phyloP scores from a whole-genome alignment of 1,140 invertebrate species.

The Drosophila auraria region DNA sequence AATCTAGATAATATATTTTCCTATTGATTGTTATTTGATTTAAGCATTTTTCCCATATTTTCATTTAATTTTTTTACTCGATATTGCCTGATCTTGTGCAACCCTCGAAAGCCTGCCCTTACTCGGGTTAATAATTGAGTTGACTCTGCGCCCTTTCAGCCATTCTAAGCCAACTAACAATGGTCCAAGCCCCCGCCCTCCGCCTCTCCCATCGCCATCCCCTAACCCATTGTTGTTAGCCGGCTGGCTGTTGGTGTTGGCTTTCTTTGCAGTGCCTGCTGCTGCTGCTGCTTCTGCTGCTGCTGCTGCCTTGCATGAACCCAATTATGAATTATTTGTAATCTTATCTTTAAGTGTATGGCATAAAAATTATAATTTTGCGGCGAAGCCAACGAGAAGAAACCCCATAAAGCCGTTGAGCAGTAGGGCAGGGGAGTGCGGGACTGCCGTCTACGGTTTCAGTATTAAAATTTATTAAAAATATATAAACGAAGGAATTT shows the following conservation, averaged over 20 bases:
- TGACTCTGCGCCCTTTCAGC: conserved; percentile 26
- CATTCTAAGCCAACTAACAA: conserved; percentile 42
- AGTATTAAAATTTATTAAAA: conserved; percentile 82
- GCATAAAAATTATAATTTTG: conserved; percentile 77
- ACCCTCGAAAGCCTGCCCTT: not conserved
- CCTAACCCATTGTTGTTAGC: conserved; percentile 51
- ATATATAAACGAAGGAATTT: conserved; percentile 74
- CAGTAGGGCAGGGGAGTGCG: not conserved
- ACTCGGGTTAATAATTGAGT: conserved; percentile 46
- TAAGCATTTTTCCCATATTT: too few species aligned
- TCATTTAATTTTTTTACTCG: too few species aligned
- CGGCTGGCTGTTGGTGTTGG: conserved; percentile 32
- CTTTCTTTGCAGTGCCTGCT: conserved; percentile 23
- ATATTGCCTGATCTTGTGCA: too few species aligned
- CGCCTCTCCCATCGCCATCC: too few species aligned
- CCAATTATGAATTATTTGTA: conserved; percentile 80
- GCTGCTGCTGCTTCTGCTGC: conserved; percentile 37
- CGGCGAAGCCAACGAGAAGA: conserved; percentile 52
- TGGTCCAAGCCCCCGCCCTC: not conserved
- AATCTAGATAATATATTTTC: too few species aligned
- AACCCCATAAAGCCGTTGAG: conserved; percentile 55
- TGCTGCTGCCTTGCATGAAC: conserved; percentile 48
- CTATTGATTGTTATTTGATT: too few species aligned
- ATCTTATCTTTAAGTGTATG: conserved; percentile 78
- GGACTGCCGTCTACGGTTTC: conserved; percentile 69